Percentiles rank a stretch among this genome's conserved stretches.
Conservation (phyloP, 2,888 invertebrate genomes). For the Ferdinandea cuprea region DNA sequence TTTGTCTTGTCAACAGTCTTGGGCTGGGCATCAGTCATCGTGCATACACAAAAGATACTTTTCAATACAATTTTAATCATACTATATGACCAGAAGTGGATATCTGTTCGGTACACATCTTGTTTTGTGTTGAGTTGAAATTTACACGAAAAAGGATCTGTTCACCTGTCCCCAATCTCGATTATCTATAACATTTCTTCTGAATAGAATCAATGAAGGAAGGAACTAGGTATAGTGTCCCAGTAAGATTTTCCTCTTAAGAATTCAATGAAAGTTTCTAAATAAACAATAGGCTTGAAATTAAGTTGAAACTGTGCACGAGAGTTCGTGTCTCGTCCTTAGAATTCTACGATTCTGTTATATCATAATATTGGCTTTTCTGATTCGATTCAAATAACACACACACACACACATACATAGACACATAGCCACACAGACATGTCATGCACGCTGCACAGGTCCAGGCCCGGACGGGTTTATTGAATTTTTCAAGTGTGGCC, state of each 20-base stretch:
- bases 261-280: conserved; percentile 52
- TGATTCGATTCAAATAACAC: conserved; percentile 49
- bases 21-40: conserved; percentile 24
- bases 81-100: conserved; percentile 52
- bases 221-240: no score
- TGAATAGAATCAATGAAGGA: neutral
- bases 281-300: conserved; percentile 64
- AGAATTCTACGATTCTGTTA: conserved; percentile 23
- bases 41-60: conserved; percentile 37
- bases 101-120: conserved; percentile 58
- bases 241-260: conserved; percentile 20
- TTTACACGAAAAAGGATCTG: conserved; percentile 38
- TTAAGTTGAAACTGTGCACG: conserved; percentile 56
- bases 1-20: conserved; percentile 25
- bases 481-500: conserved; percentile 49
- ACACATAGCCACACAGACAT: no score
- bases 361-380: conserved; percentile 46
- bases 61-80: conserved; percentile 31
- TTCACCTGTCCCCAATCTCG: neutral
- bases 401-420: neutral
- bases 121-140: conserved; percentile 16
- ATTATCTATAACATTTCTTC: neutral
- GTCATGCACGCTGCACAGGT: no score
- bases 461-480: conserved; percentile 28
- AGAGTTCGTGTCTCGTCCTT: conserved; percentile 39